These are phyloP conservation scores for Canis aureus DNA, from an alignment of 2,113 vertebrate genomes.

Conservation along the genomic window DNA sequence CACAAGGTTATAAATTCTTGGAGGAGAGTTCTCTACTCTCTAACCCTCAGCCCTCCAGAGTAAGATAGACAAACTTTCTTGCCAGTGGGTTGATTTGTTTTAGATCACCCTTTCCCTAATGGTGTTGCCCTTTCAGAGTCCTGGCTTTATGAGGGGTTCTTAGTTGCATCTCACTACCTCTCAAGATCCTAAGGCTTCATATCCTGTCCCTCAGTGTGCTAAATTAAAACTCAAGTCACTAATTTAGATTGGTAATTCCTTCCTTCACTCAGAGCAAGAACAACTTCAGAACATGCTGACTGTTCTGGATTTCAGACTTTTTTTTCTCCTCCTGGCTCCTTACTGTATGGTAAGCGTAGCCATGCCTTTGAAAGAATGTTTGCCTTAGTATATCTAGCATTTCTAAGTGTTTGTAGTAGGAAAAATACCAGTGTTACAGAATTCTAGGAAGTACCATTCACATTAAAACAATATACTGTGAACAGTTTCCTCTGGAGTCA, in stretches of 20 bases:
- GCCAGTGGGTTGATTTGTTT: background rate
- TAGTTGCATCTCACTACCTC: background rate
- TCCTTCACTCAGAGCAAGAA: background rate
- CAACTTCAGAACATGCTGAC: background rate
- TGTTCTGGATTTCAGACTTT: background rate
- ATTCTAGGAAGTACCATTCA: background rate
- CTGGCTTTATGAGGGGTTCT: background rate
- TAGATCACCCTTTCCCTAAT: background rate
- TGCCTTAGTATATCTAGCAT: background rate
- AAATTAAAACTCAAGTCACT: conserved; percentile 29
- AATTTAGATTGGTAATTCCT: background rate
- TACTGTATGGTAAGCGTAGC: background rate
- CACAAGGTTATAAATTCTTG: background rate
- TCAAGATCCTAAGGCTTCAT: background rate
- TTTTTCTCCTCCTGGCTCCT: conserved; percentile 10
- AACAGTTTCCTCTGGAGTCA: background rate
- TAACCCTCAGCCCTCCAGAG: background rate
- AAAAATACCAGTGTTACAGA: background rate
- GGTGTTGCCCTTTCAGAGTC: background rate
- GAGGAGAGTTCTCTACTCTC: background rate
- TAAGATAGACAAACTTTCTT: conserved; percentile 1
- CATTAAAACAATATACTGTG: background rate
- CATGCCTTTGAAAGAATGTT: conserved; percentile 28
- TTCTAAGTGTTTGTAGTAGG: background rate
- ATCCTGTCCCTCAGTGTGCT: background rate